Conservation (phyloP, 2,113 vertebrate genomes). For the Columba janthina region DNA sequence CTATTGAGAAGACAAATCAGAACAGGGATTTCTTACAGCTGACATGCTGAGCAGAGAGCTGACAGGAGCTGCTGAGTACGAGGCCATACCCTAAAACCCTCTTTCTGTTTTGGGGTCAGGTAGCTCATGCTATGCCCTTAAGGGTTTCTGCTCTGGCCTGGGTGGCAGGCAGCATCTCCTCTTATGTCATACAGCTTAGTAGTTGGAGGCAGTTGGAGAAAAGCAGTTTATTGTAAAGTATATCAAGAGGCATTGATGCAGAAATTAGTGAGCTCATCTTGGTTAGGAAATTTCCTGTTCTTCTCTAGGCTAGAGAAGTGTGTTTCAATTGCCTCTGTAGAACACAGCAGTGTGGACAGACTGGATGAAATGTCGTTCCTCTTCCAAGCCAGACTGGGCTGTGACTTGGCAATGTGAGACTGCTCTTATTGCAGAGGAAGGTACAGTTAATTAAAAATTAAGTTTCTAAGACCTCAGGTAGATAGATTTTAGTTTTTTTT, state of each 20-base stretch:
- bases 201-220: background rate
- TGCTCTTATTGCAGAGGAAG: background rate
- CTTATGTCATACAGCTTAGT: background rate
- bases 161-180: background rate
- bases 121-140: background rate
- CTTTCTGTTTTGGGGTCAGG: background rate
- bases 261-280: background rate
- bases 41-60: fast-evolving
- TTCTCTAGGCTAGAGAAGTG: background rate
- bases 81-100: background rate
- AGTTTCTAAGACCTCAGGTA: background rate
- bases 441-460: background rate
- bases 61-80: background rate
- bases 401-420: background rate
- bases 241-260: background rate
- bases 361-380: background rate
- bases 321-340: background rate
- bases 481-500: background rate
- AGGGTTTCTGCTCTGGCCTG: background rate
- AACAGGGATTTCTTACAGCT: background rate
- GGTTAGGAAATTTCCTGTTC: background rate
- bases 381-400: background rate
- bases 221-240: background rate
- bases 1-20: background rate
- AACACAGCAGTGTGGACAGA: background rate